These are phyloP conservation scores for Metopia argyrocephala DNA, from an alignment of 2,888 invertebrate genomes.

Conservation along the genomic window DNA sequence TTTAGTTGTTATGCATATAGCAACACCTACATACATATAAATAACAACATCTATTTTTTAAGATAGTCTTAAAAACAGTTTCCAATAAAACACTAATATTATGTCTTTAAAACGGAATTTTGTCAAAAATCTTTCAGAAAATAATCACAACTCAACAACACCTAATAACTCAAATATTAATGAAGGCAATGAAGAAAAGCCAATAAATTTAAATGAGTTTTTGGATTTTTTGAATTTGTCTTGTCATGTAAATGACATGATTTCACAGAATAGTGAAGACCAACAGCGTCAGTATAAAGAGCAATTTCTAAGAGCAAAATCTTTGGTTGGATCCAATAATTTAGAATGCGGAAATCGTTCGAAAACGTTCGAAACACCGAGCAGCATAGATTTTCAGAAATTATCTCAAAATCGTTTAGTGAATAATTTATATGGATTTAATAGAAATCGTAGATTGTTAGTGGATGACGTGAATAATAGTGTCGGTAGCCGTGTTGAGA, in stretches of 20 bases:
- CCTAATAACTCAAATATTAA: slow-evolving; percentile 13
- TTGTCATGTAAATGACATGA: slow-evolving; percentile 78
- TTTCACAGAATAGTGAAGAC: slow-evolving; percentile 68
- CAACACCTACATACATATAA: neutral
- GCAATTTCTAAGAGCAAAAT: neutral
- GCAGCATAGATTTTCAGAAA: slow-evolving; percentile 71
- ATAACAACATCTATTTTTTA: neutral
- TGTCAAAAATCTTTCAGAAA: neutral
- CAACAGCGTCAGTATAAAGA: slow-evolving; percentile 39
- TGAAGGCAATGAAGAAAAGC: slow-evolving; percentile 43
- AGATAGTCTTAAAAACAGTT: too few relatives aligned
- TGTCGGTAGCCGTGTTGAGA: neutral
- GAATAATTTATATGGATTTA: slow-evolving; percentile 70
- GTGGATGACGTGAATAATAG: slow-evolving; percentile 21
- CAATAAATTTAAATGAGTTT: slow-evolving; percentile 77
- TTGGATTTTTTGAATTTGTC: slow-evolving; percentile 78
- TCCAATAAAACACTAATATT: neutral
- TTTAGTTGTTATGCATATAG: neutral
- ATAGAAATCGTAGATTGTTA: slow-evolving; percentile 38
- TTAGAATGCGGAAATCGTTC: neutral
- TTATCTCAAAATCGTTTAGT: slow-evolving; percentile 75
- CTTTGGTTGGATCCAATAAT: neutral
- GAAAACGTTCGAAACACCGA: slow-evolving; percentile 47
- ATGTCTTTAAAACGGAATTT: slow-evolving; percentile 28
- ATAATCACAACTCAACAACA: slow-evolving; percentile 6